These are phyloP conservation scores for Pseudopleuronectes americanus DNA, from an alignment of 2,797 vertebrate species.

Conservation along the genomic window DNA sequence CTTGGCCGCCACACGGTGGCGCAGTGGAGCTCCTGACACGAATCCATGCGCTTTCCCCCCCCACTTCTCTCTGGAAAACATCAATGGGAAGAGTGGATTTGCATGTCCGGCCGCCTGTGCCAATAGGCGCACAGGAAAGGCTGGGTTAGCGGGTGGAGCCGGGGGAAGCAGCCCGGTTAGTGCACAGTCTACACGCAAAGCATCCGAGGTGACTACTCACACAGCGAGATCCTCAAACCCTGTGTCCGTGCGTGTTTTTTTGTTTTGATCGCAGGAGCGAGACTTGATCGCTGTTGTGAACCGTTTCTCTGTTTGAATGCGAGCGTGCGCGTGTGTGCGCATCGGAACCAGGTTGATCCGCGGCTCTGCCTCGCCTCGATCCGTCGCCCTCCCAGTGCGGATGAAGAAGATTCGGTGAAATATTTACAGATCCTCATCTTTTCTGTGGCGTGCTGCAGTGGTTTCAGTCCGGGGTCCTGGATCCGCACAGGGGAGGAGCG, in stretches of 20 bases:
- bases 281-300: conserved; percentile 1
- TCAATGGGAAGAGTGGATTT: conserved; percentile 82
- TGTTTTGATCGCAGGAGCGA: conserved; percentile 24
- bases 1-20: conserved; percentile 46
- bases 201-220: conserved; percentile 73
- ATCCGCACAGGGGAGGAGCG: conserved; percentile 78
- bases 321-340: background rate
- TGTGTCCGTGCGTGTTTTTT: conserved; percentile 5
- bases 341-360: conserved; percentile 39
- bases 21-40: conserved; percentile 45
- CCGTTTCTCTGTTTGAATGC: background rate
- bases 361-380: conserved; percentile 50
- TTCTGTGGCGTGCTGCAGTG: no score
- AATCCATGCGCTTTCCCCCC: conserved; percentile 13
- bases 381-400: conserved; percentile 41
- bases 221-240: conserved; percentile 30
- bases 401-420: conserved; percentile 65
- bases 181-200: conserved; percentile 81
- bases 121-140: conserved; percentile 80
- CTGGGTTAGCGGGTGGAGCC: conserved; percentile 83
- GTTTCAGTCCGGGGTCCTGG: conserved; percentile 73
- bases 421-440: conserved; percentile 10
- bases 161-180: conserved; percentile 76
- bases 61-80: conserved; percentile 67
- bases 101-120: conserved; percentile 78